These are phyloP conservation scores for Lophotis ruficrista DNA, from an alignment of 2,113 vertebrate genomes.

Conservation along the genomic window DNA sequence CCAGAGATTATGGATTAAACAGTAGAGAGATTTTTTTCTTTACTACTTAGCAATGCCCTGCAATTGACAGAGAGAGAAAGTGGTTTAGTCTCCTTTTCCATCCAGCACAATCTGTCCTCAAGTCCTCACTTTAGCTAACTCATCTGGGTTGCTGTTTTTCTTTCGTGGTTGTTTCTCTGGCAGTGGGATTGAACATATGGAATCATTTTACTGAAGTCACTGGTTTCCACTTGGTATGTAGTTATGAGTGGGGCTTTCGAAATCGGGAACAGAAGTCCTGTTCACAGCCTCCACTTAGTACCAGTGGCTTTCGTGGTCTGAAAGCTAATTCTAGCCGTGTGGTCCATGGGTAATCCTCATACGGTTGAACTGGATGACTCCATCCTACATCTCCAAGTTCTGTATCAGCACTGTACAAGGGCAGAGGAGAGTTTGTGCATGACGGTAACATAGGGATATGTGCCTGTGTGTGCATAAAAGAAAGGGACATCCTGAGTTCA, in stretches of 20 bases:
- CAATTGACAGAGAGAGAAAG: background rate
- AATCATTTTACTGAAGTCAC: background rate
- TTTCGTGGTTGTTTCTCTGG: accelerated
- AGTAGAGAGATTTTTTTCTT: background rate
- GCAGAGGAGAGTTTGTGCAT: background rate
- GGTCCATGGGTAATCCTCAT: background rate
- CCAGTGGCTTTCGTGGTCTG: background rate
- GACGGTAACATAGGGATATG: background rate
- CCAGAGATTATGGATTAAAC: background rate
- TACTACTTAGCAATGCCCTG: background rate
- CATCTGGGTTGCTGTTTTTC: background rate
- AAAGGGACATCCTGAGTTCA: background rate
- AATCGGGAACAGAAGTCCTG: background rate
- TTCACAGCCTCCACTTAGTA: background rate
- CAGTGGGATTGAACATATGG: background rate
- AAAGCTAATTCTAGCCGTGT: background rate
- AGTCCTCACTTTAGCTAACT: background rate
- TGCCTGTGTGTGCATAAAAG: background rate
- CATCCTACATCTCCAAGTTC: background rate
- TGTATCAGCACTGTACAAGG: background rate
- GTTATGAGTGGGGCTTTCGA: background rate
- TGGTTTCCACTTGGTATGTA: background rate
- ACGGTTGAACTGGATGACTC: background rate
- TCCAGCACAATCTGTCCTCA: background rate
- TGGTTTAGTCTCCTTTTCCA: background rate